Conservation (phyloP, 1,140 invertebrate genomes). For the Diuraphis noxia region DNA sequence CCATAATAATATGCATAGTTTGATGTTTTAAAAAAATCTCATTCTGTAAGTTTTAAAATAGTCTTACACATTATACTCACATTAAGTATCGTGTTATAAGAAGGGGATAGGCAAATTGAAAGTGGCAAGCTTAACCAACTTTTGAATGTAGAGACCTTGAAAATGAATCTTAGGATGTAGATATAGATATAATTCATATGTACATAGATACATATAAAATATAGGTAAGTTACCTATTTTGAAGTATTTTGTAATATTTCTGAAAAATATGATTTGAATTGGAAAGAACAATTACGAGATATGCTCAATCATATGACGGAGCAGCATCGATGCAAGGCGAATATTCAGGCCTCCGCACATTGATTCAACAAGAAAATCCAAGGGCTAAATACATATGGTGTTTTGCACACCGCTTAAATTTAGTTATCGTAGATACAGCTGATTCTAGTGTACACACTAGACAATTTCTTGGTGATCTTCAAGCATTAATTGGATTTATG, state of each 20-base stretch:
- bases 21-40: not conserved
- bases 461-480: not conserved
- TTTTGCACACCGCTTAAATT: not conserved
- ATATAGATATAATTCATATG: too few species aligned
- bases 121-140: too few species aligned
- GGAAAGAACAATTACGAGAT: not conserved
- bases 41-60: not conserved
- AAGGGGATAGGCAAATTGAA: not conserved
- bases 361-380: not conserved
- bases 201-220: too few species aligned
- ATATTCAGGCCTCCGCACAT: not conserved
- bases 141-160: too few species aligned
- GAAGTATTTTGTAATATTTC: not conserved
- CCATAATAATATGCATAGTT: not conserved
- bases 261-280: not conserved
- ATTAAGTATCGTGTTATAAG: not conserved
- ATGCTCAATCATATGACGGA: slow-evolving; percentile 5
- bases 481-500: not conserved
- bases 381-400: not conserved
- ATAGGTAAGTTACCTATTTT: too few species aligned
- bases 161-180: too few species aligned
- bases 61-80: not conserved
- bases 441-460: not conserved
- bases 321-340: not conserved
- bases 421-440: not conserved